These are phyloP conservation scores for Stichopus horrens DNA, from an alignment of 53 echinoderm and acorn worm genomes.

Conservation along the genomic window DNA sequence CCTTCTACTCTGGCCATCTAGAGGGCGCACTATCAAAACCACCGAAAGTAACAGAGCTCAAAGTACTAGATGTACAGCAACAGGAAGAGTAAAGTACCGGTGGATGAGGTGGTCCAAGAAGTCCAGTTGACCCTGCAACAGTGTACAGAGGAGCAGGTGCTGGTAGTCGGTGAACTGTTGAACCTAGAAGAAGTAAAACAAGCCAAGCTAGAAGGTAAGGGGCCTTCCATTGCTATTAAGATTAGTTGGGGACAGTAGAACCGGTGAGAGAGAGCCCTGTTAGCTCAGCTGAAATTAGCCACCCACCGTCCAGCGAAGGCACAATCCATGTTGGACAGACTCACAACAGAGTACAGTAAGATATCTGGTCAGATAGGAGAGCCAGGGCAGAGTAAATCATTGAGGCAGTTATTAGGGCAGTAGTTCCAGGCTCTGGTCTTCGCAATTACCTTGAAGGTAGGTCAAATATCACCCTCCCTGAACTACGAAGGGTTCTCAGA, in stretches of 20 bases:
- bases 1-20: not conserved
- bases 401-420: constrained; percentile 53
- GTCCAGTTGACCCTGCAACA: constrained; percentile 17
- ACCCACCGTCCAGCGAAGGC: no score
- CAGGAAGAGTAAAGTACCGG: not conserved
- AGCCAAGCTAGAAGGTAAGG: constrained; percentile 34
- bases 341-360: constrained; percentile 1
- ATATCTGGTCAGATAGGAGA: constrained; percentile 61
- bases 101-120: constrained; percentile 4
- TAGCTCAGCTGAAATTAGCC: not conserved
- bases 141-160: constrained; percentile 12
- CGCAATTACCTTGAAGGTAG: constrained; percentile 65
- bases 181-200: constrained; percentile 8
- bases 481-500: constrained; percentile 44
- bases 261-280: not conserved
- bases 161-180: not conserved
- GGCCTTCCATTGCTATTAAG: constrained; percentile 13
- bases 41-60: not conserved
- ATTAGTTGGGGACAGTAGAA: constrained; percentile 1
- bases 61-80: not conserved
- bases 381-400: constrained; percentile 48
- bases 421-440: constrained; percentile 39
- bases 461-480: constrained; percentile 25
- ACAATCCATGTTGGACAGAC: not conserved
- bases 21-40: constrained; percentile 19